Evolutionary conservation across 35 echinoderm and acorn worm genomes (phyloP).

Genomic region (Stichopus chloronotus): DNA sequence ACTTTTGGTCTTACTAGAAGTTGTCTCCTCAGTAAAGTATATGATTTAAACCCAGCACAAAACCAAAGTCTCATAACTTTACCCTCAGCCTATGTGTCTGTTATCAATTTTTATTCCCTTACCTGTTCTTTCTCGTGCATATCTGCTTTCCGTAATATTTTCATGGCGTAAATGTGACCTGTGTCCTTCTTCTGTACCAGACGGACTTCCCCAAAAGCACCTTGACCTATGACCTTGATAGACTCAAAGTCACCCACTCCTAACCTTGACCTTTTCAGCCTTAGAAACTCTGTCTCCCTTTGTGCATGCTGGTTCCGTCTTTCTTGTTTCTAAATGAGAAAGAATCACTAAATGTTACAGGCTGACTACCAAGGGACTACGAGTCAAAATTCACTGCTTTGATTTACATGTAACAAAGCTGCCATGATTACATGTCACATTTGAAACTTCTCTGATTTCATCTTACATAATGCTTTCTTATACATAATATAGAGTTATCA

Average conservation of each 20-base stretch:
- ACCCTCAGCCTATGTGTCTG: background rate
- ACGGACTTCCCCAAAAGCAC: conserved; percentile 95
- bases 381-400: no score
- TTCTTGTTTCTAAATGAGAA: conserved; percentile 78
- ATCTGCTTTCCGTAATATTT: conserved; percentile 94
- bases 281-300: conserved; percentile 95
- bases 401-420: no score
- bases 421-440: no score
- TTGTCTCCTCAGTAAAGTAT: no score
- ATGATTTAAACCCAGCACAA: no score
- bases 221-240: conserved; percentile 93
- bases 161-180: conserved; percentile 99
- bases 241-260: conserved; percentile 98
- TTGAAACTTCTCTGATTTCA: no score
- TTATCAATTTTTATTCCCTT: background rate
- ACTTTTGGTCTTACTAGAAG: no score
- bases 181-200: conserved; percentile 99
- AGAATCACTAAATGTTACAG: background rate
- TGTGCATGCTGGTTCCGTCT: conserved; percentile 91
- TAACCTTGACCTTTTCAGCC: conserved; percentile 90
- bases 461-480: no score
- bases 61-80: background rate
- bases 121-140: conserved; percentile 99
- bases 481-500: no score
- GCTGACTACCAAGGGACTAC: background rate